Base-by-base conservation (phyloP, 2,113 vertebrate genomes). In the Felis chaus region DNA sequence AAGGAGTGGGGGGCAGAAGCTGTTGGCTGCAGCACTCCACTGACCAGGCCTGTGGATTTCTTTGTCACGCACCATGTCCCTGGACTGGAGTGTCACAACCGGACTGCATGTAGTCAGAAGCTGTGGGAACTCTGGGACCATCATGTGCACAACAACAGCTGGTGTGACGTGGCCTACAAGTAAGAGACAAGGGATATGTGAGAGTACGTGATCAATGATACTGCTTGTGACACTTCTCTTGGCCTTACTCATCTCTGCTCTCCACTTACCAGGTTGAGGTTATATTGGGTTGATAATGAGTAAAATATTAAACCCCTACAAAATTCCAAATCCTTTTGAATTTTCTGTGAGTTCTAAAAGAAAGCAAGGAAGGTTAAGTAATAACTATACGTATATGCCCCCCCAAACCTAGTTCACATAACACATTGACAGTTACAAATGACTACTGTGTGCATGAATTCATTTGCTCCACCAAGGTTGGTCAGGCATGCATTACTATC, bases 81-180 rank as follows among this genome's bases (percentile, higher is more conserved):
- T 2, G 95, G 96, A 7, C 57, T 95, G 69, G 83, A 94, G 9
- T 98, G 98, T 83, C 68, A 86, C 1, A 50, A 63, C 57, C 92
- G 61, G 53, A 41, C 48, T 0, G 1, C 0, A 2, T 98, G 98
- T 15, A 65, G 78, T 25, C 94, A 71, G 96, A 93, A 50, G 74
- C 68, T 98, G 55, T 50, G 31, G 33, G 83, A 96, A 3, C 71
- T 98, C 5, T 90, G 69, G 89, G 65, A 71, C 50, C 53, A 96
- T 63, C 97, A 97, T 0, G 8, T 94, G 80, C 90, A 41, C 50
- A 87, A 13, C 45, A 96, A 91, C 4, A 27, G 83, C 19, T 48
- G 96, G 83, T 97, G 97, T 8, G 97, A 97, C 0, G 36, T 98
- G 81, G 97, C 97, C 61, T 98, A 98, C 94, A 98, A 97, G 97